Base-by-base conservation (phyloP, 2,113 vertebrate genomes). In the Callipepla squamata region DNA sequence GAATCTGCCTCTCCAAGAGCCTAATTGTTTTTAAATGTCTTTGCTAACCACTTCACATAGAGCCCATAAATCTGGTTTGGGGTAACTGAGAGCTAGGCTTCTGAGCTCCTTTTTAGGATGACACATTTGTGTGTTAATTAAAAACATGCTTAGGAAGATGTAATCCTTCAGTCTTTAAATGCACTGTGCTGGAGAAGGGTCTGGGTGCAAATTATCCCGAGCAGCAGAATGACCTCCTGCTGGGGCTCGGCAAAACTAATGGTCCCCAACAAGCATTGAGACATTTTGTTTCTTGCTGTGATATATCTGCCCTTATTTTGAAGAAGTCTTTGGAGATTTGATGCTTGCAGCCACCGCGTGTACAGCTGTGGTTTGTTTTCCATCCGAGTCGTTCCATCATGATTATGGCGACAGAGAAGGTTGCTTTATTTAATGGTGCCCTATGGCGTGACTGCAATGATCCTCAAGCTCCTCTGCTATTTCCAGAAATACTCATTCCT, bases 1-100 rank as follows among this genome's bases (percentile, higher is more conserved):
- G 93, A 93, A 57, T 87, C 94, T 78, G 81, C 97, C 90, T 96
- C 95, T 76, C 90, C 12, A 2, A 47, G 85, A 85, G 84, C 91
- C 95, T 97, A 97, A 96, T 97, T 97, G 97, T 95, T 97, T 98
- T 97, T 95, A 95, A 97, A 97, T 96, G 95, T 87, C 96, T 97
- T 89, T 95, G 89, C 96, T 95, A 96, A 97, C 95, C 74, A 17
- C 83, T 95, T 95, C 94, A 80, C 74, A 72, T 62, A 0, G 68
- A 96, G 97, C 91, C 84, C 90, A 92, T 98, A 95, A 95, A 95
- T 97, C 97, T 95, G 95, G 72, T 12, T 32, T 80, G 11, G 97
- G 95, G 96, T 95, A 97, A 88, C 85, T 30, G 94, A 91, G 96
- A 96, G 80, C 93, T 90, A 89, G n/a, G 59, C 87, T 92, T 62